Evolutionary conservation across 2,113 vertebrate genomes (phyloP), one percentile per base, ranked within the genome.

Genomic region (Aythya baeri): DNA sequence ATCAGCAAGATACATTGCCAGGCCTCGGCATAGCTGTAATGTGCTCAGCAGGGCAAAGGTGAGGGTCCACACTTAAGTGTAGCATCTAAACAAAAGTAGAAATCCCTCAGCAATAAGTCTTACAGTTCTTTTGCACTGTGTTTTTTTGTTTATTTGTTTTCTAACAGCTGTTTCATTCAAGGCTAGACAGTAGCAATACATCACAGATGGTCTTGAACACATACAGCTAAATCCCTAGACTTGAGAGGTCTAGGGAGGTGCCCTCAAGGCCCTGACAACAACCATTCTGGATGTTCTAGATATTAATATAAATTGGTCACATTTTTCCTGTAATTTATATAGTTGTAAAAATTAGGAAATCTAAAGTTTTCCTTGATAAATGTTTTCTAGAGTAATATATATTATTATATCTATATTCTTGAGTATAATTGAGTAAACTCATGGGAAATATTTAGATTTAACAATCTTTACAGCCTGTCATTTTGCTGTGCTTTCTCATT

Each of bases 31-130:
- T 15, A 38, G 8, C 32, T 36, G 14, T 36, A 9, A 21, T 9
- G 2, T 1, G 9, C 17, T 86, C 46, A 76, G 21, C 25, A 34
- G 46, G n/a, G 14, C 29, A 8, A 43, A 49, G 1, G 2, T 17
- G 7, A 1, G 10, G 11, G 5, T 17, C 41, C 63, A 25, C 80
- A 7, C 1, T 36, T 58, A 66, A 29, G 25, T 7, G 10, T 3
- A 46, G 6, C 38, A 61, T 13, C 15, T 32, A 49, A 2, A 2
- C 1, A 7, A 43, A 85, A 16, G 4, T 2, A 3, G 4, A 7
- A 9, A 6, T 1, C 2, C 20, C 12, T 55, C 38, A 68, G 18
- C 31, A 77, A 50, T 36, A 34, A 6, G 6, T 81, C 1, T 63
- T 22, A 54, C 50, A 65, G 6, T 3, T 59, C 7, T 66, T 68